Evolutionary conservation across 2,113 vertebrate species (phyloP).

Genomic region (Cephalopterus ornatus): DNA sequence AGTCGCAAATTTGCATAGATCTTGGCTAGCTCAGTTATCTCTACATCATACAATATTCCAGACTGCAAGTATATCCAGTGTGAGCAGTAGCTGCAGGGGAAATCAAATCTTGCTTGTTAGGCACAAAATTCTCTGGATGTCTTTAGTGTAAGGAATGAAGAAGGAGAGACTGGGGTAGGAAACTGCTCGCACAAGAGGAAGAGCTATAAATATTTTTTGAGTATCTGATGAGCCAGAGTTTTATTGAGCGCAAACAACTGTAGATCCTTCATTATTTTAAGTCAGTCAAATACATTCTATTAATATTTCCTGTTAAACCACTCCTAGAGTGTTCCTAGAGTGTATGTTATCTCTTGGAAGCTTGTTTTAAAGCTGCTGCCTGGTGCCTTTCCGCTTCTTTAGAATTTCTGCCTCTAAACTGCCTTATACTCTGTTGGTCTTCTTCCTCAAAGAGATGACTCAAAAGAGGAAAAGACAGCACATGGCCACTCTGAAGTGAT

Average conservation of each 20-base stretch:
- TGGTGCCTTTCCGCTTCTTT: not conserved
- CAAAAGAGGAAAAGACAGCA: not conserved
- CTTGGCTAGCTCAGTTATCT: not conserved
- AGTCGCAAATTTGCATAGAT: not conserved
- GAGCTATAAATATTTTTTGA: not conserved
- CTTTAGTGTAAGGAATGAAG: not conserved
- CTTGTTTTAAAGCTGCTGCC: not conserved
- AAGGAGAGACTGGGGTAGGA: not conserved
- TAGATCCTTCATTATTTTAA: not conserved
- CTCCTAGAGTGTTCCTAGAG: not conserved
- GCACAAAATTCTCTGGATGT: not conserved
- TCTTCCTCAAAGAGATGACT: not conserved
- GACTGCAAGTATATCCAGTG: not conserved
- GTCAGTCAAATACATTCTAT: not conserved
- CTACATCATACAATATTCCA: not conserved
- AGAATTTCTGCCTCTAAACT: not conserved
- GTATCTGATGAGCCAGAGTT: not conserved
- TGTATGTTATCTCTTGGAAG: not conserved
- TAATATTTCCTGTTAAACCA: not conserved
- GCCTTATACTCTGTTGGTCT: not conserved
- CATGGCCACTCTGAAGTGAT: not conserved
- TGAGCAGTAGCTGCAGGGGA: not conserved
- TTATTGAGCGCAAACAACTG: not conserved
- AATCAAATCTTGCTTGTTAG: not conserved
- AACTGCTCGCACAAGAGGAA: not conserved